Conservation (phyloP, 1,140 invertebrate species). For the Homalodisca vitripennis region DNA sequence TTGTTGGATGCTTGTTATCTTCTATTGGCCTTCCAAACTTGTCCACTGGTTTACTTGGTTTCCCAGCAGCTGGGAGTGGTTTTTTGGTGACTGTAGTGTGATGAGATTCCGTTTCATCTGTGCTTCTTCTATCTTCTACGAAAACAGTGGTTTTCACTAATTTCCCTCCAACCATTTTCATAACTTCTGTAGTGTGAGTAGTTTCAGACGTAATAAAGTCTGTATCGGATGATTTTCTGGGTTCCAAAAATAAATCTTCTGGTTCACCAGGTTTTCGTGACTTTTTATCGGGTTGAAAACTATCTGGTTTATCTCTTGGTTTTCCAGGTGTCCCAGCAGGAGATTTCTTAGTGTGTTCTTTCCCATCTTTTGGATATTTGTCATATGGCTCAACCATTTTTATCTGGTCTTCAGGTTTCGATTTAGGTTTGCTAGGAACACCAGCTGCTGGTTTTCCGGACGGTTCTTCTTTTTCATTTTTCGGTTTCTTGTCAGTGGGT, state of each 20-base stretch:
- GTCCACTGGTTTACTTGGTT: not conserved
- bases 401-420: constrained; percentile 13
- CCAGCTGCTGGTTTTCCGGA: constrained; percentile 3
- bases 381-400: not conserved
- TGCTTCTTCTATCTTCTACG: constrained; percentile 2
- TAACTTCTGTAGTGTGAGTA: constrained; percentile 17
- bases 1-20: no score
- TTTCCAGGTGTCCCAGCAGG: not conserved
- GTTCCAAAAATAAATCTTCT: constrained; percentile 2
- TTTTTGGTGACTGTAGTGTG: constrained; percentile 6
- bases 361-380: not conserved
- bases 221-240: not conserved
- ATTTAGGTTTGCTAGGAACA: not conserved
- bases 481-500: not conserved
- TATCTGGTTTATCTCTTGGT: constrained; percentile 5
- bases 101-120: constrained; percentile 6
- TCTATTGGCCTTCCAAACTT: not conserved
- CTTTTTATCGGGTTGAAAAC: not conserved
- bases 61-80: not conserved
- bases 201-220: not conserved
- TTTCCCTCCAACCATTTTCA: constrained; percentile 39
- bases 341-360: not conserved
- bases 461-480: not conserved
- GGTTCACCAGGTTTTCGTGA: not conserved
- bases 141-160: constrained; percentile 29